These are phyloP conservation scores for Buathra laborator DNA, from an alignment of 2,888 invertebrate species.

Conservation along the genomic window DNA sequence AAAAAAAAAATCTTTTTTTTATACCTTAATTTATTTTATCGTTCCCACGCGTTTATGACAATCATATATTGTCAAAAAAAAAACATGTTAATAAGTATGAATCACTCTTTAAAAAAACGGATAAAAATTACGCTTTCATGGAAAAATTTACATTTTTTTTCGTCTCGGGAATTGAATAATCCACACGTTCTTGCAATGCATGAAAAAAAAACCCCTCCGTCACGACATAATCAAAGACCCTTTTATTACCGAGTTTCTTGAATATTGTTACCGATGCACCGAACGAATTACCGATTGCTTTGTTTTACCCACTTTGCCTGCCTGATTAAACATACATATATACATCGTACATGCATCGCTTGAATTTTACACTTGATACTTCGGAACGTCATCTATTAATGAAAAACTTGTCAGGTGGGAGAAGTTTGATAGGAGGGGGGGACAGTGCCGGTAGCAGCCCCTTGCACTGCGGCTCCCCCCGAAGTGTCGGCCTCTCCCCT, in stretches of 20 bases:
- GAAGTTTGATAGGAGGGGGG: conserved; percentile 83
- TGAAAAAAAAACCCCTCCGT: conserved; percentile 40
- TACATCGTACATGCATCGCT: conserved; percentile 34
- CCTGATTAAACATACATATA: conserved; percentile 44
- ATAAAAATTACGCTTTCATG: background rate
- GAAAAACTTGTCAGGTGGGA: conserved; percentile 82
- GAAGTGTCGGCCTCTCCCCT: conserved; percentile 87
- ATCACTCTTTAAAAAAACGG: background rate
- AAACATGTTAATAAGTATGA: background rate
- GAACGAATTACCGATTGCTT: conserved; percentile 44
- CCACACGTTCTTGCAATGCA: conserved; percentile 63
- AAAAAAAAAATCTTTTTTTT: conserved; percentile 12
- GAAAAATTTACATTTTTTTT: conserved; percentile 15
- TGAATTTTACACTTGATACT: conserved; percentile 50
- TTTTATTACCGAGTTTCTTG: conserved; percentile 26
- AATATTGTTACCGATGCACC: conserved; percentile 50
- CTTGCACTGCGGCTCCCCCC: conserved; percentile 86
- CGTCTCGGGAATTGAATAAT: conserved; percentile 51
- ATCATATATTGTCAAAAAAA: background rate
- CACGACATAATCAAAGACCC: conserved; percentile 44
- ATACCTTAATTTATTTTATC: too few relatives aligned
- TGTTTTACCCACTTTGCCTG: conserved; percentile 55
- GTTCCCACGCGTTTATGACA: too few relatives aligned
- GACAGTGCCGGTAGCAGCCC: conserved; percentile 87
- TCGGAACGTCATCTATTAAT: conserved; percentile 73